Evolutionary conservation across 2,113 vertebrate species (phyloP), one percentile per base, ranked within the genome.

Genomic region (Vireo altiloquus): DNA sequence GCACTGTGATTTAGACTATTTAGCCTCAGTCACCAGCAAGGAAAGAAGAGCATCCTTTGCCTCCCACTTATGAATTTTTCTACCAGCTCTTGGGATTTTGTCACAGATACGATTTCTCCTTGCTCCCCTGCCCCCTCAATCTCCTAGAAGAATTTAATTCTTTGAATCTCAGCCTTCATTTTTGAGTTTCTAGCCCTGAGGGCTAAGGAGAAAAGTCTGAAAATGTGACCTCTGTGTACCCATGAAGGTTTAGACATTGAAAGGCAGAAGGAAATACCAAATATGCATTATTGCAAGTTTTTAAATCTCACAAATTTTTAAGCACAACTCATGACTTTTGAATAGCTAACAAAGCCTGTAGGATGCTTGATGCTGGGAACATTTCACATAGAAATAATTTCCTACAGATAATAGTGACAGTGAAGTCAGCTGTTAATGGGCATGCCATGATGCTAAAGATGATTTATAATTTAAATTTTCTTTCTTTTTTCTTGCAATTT

Each of bases 401-500:
- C 57, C 49, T 90, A 37, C 11, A 96, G 76, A 89, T 89, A 96
- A 83, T 10, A 89, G 46, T 28, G 35, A 66, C 23, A 64, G 49
- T 37, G 49, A 93, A 90, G 69, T 90, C 56, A 65, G 31, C 69
- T 82, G 44, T 65, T 91, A 91, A 78, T 60, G 89, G 81, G 46
- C 92, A 88, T 39, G 52, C n/a, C 40, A 86, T n/a, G 68, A 92
- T 92, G 63, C 42, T 93, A 63, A 89, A 94, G 8, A 30, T 37
- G 92, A 94, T 77, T 95, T 91, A 93, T 79, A 96, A 91, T 92
- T 91, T 65, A 72, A 53, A 83, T 78, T 91, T 94, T 97, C 59
- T 90, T 68, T 56, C 53, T 54, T 92, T 44, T 44, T 44, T 87
- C 88, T 65, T 35, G 6, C 35, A 89, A 35, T 74, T 95, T 47